Percentiles rank a stretch among this genome's conserved stretches.
These are phyloP conservation scores for Pteruthius melanotis DNA, from an alignment of 2,113 vertebrate genomes.

Conservation along the genomic window DNA sequence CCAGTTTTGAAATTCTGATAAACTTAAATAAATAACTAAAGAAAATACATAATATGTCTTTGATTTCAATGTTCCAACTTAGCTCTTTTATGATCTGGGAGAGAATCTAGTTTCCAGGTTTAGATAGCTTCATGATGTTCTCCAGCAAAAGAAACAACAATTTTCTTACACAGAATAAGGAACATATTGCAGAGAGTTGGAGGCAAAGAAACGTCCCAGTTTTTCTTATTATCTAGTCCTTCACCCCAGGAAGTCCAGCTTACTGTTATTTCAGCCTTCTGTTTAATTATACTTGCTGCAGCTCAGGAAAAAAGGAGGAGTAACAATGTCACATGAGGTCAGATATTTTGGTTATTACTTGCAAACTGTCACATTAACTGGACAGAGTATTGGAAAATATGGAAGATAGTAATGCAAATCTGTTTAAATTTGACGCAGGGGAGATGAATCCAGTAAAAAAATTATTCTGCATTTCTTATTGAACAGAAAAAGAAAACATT, in stretches of 20 bases:
- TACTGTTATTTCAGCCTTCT: background rate
- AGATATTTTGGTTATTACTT: background rate
- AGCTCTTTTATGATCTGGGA: background rate
- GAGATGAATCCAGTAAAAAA: background rate
- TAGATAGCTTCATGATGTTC: background rate
- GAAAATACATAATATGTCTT: background rate
- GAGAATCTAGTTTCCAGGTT: background rate
- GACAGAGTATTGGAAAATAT: background rate
- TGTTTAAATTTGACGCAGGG: background rate
- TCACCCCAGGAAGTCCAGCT: background rate
- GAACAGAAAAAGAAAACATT: background rate
- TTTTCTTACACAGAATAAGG: background rate
- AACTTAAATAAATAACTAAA: background rate
- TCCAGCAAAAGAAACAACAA: background rate
- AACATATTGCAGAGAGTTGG: background rate
- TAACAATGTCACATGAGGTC: background rate
- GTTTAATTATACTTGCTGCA: background rate
- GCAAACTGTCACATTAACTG: background rate
- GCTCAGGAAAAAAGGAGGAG: background rate
- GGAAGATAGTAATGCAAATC: background rate
- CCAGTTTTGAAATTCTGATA: background rate
- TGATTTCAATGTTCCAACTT: background rate
- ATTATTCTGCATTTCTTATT: background rate
- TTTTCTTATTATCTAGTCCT: background rate
- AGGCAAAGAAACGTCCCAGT: background rate